Percentiles rank a stretch among this genome's conserved stretches.
Conservation (phyloP, 2,797 vertebrate genomes). For the Falco berigora region DNA sequence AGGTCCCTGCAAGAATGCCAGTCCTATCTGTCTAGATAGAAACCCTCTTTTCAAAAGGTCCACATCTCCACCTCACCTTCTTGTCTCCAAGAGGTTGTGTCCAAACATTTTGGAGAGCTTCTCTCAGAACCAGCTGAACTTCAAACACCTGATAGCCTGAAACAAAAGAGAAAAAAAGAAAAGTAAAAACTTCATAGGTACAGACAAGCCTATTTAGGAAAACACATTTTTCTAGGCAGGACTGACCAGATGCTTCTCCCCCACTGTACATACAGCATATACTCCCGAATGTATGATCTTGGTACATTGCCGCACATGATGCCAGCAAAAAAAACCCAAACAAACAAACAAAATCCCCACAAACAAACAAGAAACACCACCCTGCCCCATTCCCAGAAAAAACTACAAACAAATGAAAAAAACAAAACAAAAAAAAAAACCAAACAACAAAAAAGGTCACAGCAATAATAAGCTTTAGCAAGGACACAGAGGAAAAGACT, state of each 20-base stretch:
- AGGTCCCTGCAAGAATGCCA: not conserved
- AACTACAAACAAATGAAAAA: too few relatives aligned
- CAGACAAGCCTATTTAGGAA: not conserved
- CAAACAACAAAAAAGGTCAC: not conserved
- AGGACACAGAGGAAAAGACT: not conserved
- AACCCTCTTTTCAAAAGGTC: not conserved
- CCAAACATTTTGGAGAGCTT: constrained; percentile 71
- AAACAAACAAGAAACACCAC: too few relatives aligned
- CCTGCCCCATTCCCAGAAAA: too few relatives aligned
- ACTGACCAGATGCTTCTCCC: not conserved
- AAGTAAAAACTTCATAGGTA: not conserved
- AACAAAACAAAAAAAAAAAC: not conserved
- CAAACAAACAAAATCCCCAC: too few relatives aligned
- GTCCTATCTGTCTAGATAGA: not conserved
- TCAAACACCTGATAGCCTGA: constrained; percentile 64
- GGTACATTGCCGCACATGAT: not conserved
- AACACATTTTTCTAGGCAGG: not conserved
- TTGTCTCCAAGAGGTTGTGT: constrained; percentile 41
- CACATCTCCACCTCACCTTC: constrained; percentile 55
- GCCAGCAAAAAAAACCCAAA: not conserved
- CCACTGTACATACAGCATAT: not conserved
- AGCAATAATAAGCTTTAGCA: not conserved
- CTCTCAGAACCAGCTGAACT: constrained; percentile 69
- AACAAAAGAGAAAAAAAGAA: not conserved
- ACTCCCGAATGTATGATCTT: not conserved